These are phyloP conservation scores for Pristionchus entomophagus DNA, from an alignment of 2,888 invertebrate species.

Conservation along the genomic window DNA sequence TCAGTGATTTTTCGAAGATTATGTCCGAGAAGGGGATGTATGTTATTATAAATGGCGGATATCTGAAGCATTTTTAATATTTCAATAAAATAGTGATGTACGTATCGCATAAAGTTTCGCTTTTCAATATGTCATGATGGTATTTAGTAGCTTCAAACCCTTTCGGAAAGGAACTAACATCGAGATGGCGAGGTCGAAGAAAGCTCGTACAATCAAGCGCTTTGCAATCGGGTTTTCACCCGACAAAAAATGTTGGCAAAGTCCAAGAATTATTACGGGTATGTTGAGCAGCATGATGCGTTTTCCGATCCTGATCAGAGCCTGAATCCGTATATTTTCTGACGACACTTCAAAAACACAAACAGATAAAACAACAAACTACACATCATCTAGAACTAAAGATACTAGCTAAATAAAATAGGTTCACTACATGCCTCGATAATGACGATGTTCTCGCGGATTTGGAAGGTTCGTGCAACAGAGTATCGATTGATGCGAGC, in stretches of 20 bases:
- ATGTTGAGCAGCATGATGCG: background rate
- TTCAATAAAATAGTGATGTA: too few species aligned
- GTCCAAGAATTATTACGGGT: background rate
- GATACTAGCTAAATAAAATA: too few species aligned
- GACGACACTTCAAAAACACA: too few species aligned
- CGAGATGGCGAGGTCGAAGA: background rate
- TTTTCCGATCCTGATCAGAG: background rate
- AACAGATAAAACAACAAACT: too few species aligned
- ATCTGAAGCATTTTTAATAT: too few species aligned
- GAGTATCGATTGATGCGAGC: conserved; percentile 20
- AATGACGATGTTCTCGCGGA: background rate
- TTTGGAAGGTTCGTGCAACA: background rate
- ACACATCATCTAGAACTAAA: too few species aligned
- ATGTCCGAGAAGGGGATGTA: background rate
- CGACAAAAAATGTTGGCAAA: background rate
- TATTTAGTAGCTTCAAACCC: too few species aligned
- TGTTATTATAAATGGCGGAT: background rate
- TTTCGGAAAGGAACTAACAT: background rate
- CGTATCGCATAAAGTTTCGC: too few species aligned
- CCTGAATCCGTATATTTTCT: too few species aligned
- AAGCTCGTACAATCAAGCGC: background rate
- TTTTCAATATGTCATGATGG: too few species aligned
- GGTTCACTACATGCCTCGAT: too few species aligned
- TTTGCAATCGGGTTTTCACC: background rate
- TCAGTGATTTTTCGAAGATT: background rate